Evolutionary conservation across 2,797 vertebrate species (phyloP).

Genomic region (Knipowitschia caucasica): DNA sequence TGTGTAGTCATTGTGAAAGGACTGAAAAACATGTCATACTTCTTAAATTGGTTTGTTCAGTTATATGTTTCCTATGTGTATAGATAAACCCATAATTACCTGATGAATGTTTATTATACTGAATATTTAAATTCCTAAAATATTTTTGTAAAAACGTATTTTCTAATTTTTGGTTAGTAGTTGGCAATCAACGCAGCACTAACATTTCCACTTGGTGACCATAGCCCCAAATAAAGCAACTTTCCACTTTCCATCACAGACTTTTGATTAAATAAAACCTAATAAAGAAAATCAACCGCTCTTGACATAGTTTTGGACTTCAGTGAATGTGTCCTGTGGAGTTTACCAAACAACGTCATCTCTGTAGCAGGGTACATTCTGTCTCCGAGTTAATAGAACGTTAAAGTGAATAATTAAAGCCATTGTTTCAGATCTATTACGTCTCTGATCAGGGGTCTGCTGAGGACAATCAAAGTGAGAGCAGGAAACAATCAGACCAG

Average conservation of each 20-base stretch:
- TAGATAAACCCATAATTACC: too few relatives aligned
- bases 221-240: slow-evolving; percentile 7
- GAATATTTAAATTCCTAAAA: too few relatives aligned
- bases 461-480: slow-evolving; percentile 13
- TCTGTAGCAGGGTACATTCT: not conserved
- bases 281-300: not conserved
- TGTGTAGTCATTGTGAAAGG: too few relatives aligned
- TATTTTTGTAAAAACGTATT: too few relatives aligned
- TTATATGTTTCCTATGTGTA: too few relatives aligned
- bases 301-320: not conserved
- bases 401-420: not conserved
- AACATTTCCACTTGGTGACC: slow-evolving; percentile 7
- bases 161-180: too few relatives aligned
- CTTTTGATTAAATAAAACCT: not conserved
- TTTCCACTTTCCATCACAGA: slow-evolving; percentile 7
- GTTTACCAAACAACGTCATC: not conserved
- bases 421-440: not conserved
- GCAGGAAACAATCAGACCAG: slow-evolving; percentile 12
- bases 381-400: not conserved
- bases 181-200: not conserved
- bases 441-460: slow-evolving; percentile 3
- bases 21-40: too few relatives aligned
- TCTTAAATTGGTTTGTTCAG: too few relatives aligned
- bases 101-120: too few relatives aligned
- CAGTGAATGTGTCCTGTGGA: not conserved